Conservation (phyloP, 1,140 invertebrate genomes). For the Episyrphus balteatus region DNA sequence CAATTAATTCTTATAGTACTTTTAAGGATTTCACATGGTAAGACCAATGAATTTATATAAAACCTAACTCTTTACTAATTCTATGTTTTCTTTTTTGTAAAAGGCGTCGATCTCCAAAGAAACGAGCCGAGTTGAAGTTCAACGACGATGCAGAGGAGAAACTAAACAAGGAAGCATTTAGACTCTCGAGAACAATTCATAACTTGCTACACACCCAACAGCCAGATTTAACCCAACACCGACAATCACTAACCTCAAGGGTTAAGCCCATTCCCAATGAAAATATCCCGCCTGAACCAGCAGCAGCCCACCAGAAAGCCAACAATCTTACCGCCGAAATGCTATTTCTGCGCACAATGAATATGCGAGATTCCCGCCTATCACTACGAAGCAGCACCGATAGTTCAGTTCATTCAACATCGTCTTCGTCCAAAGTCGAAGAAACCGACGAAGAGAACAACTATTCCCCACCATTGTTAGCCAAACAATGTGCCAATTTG, state of each 20-base stretch:
- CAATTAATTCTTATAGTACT: constrained; percentile 31
- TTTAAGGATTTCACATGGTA: constrained; percentile 43
- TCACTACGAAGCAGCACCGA: constrained; percentile 34
- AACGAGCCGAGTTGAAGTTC: constrained; percentile 11
- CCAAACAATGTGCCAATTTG: constrained; percentile 3
- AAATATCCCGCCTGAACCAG: neutral
- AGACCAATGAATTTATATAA: constrained; percentile 1
- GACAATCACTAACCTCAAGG: constrained; percentile 11
- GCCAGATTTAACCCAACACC: constrained; percentile 44
- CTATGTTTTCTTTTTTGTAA: constrained; percentile 1
- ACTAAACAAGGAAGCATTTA: constrained; percentile 54
- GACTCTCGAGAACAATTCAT: constrained; percentile 52
- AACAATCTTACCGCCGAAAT: constrained; percentile 16
- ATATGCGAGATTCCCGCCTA: constrained; percentile 29
- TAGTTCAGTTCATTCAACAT: constrained; percentile 36
- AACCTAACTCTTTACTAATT: neutral
- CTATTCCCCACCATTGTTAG: neutral
- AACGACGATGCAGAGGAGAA: constrained; percentile 46
- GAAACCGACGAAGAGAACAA: constrained; percentile 28
- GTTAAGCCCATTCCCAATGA: constrained; percentile 1
- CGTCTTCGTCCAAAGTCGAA: constrained; percentile 32
- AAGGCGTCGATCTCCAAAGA: constrained; percentile 32
- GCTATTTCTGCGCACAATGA: constrained; percentile 27
- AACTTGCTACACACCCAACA: constrained; percentile 52
- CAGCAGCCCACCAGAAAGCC: constrained; percentile 3